Base-by-base conservation (phyloP, 2,113 vertebrate genomes). In the Dipodomys stephensi region DNA sequence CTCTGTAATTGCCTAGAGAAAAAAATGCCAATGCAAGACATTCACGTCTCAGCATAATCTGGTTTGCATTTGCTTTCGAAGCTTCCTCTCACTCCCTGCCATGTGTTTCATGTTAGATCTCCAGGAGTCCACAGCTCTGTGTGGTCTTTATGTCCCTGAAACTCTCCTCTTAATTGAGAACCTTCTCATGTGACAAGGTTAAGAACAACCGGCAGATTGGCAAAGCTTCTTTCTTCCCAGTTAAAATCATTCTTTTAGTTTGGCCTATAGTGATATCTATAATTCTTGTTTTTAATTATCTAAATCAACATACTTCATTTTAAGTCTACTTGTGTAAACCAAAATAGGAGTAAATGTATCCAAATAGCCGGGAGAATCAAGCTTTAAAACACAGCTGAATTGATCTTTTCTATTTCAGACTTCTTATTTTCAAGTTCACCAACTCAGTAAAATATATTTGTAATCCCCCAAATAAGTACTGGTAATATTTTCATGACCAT, bases 111-210 rank as follows among this genome's bases (percentile, higher is more conserved):
- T 27, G 35, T 79, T 87, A 88, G 62, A 46, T 69, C 35, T 84
- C 46, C 7, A 32, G 73, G 35, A 84, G 53, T 28, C 62, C 57
- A 22, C 20, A 57, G 78, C 35, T 69, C 60, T 94, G 90, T 91
- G 72, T 95, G 81, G 87, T 94, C 80, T 71, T 62, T 22, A 15
- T 0, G 25, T 46, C 35, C 71, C 62, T 16, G 94, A 93, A 95
- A 49, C 7, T 39, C 6, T 80, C 16, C 23, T 68, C 35, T 68
- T 49, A 32, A 64, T 28, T 57, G 46, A 88, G 46, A 90, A 85
- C 11, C 22, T 68, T 65, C 81, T 90, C 39, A 62, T 78, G 83
- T 87, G 78, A 85, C 78, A 91, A 84, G 57, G 60, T 82, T 53
- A 89, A 84, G 72, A 93, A 81, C 62, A 68, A 71, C 22, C 79